Conservation (phyloP, 2,113 vertebrate species). For the Aramus guarauna region DNA sequence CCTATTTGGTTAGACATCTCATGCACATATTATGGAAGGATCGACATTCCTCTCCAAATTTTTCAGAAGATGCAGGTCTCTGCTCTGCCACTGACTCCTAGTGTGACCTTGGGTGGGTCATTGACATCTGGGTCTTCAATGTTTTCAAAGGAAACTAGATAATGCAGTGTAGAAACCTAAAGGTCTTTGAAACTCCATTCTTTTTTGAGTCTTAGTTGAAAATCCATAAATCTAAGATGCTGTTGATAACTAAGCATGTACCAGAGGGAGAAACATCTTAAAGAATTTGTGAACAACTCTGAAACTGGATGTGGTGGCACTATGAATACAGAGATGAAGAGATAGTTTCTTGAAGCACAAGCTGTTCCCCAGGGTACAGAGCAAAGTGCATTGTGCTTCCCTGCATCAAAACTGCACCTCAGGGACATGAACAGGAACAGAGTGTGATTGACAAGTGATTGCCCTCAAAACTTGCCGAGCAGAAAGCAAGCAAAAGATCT, state of each 20-base stretch:
- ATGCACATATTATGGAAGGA: neutral
- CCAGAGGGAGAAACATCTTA: neutral
- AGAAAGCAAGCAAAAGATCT: neutral
- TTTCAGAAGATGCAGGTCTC: neutral
- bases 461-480: neutral
- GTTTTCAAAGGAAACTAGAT: neutral
- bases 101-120: neutral
- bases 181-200: neutral
- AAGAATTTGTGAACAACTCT: neutral
- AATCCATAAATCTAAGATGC: neutral
- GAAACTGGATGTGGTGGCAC: neutral
- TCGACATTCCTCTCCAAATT: neutral
- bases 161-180: neutral
- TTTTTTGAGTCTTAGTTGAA: neutral
- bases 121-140: neutral
- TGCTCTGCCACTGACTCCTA: neutral
- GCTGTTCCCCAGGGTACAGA: neutral
- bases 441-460: neutral
- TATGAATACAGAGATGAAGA: constrained; percentile 3
- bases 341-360: neutral
- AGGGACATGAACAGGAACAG: neutral
- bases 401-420: neutral
- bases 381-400: neutral
- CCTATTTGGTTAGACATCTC: neutral
- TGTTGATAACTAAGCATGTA: neutral